These are phyloP conservation scores for Chelon labrosus DNA, from an alignment of 2,797 vertebrate species.

Conservation along the genomic window DNA sequence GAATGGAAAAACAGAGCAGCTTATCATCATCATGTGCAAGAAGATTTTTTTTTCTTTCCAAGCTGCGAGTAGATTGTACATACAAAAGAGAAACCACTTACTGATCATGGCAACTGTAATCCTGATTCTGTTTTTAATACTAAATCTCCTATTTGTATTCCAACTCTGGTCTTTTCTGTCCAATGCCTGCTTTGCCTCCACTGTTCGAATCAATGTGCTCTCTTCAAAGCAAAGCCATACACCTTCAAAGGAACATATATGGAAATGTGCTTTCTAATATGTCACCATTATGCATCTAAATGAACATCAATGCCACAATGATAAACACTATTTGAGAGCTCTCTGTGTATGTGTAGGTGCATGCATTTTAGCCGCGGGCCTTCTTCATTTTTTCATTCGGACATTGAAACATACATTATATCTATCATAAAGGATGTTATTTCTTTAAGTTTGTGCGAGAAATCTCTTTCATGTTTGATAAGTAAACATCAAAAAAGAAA, in stretches of 20 bases:
- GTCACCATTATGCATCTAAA: constrained; percentile 51
- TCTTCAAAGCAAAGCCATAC: constrained; percentile 58
- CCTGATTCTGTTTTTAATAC: constrained; percentile 52
- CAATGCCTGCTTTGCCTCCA: constrained; percentile 39
- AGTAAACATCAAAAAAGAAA: constrained; percentile 58
- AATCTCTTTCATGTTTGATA: constrained; percentile 57
- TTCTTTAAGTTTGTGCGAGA: constrained; percentile 28
- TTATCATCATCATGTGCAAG: not conserved
- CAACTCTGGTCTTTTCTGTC: constrained; percentile 32
- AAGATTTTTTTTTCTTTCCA: not conserved
- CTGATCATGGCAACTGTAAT: constrained; percentile 37
- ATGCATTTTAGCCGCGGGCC: constrained; percentile 22
- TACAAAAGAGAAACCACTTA: constrained; percentile 42
- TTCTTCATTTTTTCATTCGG: not conserved
- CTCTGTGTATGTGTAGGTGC: constrained; percentile 14
- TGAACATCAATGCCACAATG: constrained; percentile 43
- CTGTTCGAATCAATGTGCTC: constrained; percentile 53
- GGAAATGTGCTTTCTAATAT: constrained; percentile 55
- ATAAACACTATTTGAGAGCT: constrained; percentile 30
- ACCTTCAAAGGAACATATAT: constrained; percentile 59
- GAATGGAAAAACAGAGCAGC: not conserved
- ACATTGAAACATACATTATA: constrained; percentile 22
- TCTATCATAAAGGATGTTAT: constrained; percentile 29
- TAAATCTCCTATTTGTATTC: constrained; percentile 69
- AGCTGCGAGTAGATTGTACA: constrained; percentile 10